A percentile compares a stretch with the other conserved stretches of the same genome.
Conservation (phyloP, 2,888 invertebrate species). For the Scaptomyza reducta region DNA sequence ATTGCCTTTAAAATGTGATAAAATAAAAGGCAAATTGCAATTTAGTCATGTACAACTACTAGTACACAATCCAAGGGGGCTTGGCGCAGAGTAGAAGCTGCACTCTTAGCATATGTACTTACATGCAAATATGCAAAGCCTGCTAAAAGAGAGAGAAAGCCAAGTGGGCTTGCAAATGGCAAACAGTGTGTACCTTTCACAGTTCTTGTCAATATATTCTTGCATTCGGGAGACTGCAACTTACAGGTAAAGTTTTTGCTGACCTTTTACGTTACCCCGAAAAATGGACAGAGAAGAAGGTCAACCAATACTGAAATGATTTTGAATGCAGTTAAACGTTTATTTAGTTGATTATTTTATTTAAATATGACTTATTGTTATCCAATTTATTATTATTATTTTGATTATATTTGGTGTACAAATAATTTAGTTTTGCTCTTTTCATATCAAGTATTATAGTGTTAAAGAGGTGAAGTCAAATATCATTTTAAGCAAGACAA, state of each 20-base stretch:
- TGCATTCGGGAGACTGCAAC: slow-evolving; percentile 23
- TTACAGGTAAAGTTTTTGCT: slow-evolving; percentile 13
- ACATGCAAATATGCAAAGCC: slow-evolving; percentile 67
- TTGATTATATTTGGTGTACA: too few relatives aligned
- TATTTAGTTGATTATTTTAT: not conserved
- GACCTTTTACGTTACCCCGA: slow-evolving; percentile 22
- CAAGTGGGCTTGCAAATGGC: slow-evolving; percentile 39
- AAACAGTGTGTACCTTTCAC: slow-evolving; percentile 53
- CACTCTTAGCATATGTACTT: slow-evolving; percentile 44
- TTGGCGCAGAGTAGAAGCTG: not conserved
- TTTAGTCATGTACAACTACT: slow-evolving; percentile 47
- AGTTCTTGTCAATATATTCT: slow-evolving; percentile 65
- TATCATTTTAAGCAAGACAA: too few relatives aligned
- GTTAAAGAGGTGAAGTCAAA: too few relatives aligned
- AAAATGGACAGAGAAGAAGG: slow-evolving; percentile 12
- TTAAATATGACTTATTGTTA: not conserved
- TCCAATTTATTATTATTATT: not conserved
- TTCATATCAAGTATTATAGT: too few relatives aligned
- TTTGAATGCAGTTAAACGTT: not conserved
- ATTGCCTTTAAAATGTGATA: slow-evolving; percentile 61
- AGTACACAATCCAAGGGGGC: slow-evolving; percentile 6
- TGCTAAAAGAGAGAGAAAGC: slow-evolving; percentile 15
- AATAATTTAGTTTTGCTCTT: too few relatives aligned
- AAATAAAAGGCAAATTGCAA: slow-evolving; percentile 77
- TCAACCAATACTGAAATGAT: not conserved